A percentile compares a stretch with the other conserved stretches of the same genome.
Evolutionary conservation across 2,888 invertebrate species (phyloP).

Genomic region (Troides oblongomaculatus): DNA sequence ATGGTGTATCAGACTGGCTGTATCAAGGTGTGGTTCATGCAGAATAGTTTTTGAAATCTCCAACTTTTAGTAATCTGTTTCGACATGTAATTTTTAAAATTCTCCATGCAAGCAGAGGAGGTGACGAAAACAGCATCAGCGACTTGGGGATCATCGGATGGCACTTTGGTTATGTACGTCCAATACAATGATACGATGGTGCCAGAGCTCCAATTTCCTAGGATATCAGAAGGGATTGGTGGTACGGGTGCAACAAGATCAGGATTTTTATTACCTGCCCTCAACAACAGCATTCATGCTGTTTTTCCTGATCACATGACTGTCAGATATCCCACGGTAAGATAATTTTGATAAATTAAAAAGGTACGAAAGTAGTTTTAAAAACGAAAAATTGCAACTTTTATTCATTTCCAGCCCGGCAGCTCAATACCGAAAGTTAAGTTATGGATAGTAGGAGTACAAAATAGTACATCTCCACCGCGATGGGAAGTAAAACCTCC

Average conservation of each 20-base stretch:
- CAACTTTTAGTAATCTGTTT: neutral
- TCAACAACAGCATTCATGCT: conserved; percentile 74
- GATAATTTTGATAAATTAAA: conserved; percentile 31
- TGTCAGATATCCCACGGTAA: conserved; percentile 91
- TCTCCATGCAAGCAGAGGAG: conserved; percentile 84
- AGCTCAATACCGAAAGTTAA: conserved; percentile 91
- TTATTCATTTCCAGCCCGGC: conserved; percentile 82
- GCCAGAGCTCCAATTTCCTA: conserved; percentile 88
- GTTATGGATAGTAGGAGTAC: conserved; percentile 89
- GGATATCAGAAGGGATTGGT: conserved; percentile 86
- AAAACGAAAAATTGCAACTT: neutral
- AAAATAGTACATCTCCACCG: conserved; percentile 82
- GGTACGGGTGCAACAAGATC: conserved; percentile 80
- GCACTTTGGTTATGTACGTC: conserved; percentile 90
- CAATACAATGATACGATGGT: conserved; percentile 92
- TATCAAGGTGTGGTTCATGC: conserved; percentile 89
- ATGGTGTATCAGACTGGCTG: conserved; percentile 97
- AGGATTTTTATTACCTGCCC: conserved; percentile 66
- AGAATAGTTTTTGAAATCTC: neutral
- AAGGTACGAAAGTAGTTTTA: neutral
- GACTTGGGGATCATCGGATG: conserved; percentile 92
- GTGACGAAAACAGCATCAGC: conserved; percentile 90
- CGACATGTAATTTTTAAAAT: neutral
- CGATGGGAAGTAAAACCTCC: conserved; percentile 87
- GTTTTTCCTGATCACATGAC: conserved; percentile 89